These are phyloP conservation scores for Polylopha cassiicola DNA, from an alignment of 2,888 invertebrate genomes.

Conservation along the genomic window DNA sequence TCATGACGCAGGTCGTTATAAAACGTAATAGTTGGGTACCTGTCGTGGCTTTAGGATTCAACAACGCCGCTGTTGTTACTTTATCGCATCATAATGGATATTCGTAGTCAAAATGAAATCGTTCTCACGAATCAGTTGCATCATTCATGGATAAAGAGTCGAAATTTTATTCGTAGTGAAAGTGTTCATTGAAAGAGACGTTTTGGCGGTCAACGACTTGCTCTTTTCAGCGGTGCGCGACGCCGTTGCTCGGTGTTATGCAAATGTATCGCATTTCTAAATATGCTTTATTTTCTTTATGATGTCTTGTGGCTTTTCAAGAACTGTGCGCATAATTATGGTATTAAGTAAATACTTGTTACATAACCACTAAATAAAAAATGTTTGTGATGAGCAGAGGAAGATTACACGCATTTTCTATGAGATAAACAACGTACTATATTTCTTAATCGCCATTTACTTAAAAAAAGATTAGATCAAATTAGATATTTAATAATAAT, in stretches of 20 bases:
- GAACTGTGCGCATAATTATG: too few relatives aligned
- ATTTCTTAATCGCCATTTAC: too few relatives aligned
- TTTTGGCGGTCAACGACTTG: conserved; percentile 42
- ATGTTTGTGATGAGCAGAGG: too few relatives aligned
- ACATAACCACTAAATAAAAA: too few relatives aligned
- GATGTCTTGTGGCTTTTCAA: conserved; percentile 1
- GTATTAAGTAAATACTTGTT: too few relatives aligned
- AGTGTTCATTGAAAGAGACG: conserved; percentile 45
- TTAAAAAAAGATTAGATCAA: too few relatives aligned
- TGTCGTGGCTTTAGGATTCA: conserved; percentile 9
- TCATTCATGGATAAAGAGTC: conserved; percentile 45
- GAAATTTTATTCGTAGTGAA: conserved; percentile 58
- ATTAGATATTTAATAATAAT: too few relatives aligned
- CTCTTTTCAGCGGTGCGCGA: conserved; percentile 10
- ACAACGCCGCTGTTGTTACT: conserved; percentile 5
- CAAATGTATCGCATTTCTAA: conserved; percentile 12
- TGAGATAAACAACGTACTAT: too few relatives aligned
- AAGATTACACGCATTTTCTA: too few relatives aligned
- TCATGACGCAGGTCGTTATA: conserved; percentile 9
- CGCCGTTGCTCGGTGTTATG: conserved; percentile 11
- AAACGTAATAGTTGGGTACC: conserved; percentile 19
- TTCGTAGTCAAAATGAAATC: conserved; percentile 40
- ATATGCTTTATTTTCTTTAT: conserved; percentile 2
- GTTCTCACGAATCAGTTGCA: conserved; percentile 44
- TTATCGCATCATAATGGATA: conserved; percentile 17